Evolutionary conservation across 1,140 invertebrate species (phyloP), one percentile per base, ranked within the genome.

Genomic region (Hyles vespertilio): DNA sequence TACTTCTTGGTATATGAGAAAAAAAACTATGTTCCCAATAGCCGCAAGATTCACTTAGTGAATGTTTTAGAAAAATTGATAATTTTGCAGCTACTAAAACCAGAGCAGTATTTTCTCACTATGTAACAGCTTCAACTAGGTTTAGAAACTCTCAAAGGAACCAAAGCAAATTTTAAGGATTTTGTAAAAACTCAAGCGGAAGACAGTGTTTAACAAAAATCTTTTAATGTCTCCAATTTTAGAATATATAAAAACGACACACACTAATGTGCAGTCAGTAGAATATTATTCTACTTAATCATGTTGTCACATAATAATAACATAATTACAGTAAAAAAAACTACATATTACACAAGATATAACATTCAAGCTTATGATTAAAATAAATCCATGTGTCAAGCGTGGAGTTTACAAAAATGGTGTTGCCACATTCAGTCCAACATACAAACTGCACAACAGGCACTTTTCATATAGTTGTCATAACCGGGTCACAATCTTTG

Each of bases 21-120:
- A 5, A 40, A 5, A 5, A 49, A 44, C 65, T 57, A 48, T 66
- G 66, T 59, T 69, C 59, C 34, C 46, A 69, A 67, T 59, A 63
- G 75, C 74, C 51, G 68, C 68, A 59, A 56, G 48, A 67, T 59
- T 43, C 79, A 82, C 77, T 83, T 76, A 65, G 80, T 82, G 73
- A 64, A 66, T 59, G 47, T 47, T 32, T 43, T 34, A 32, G 47
- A 53, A 50, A 46, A 51, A 57, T 49, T 52, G 54, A 40, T 40
- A 40, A 40, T 40, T 44, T 9, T 40, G 60, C 59, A 59, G 66
- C 64, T 65, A 66, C 62, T 56, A 58, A 46, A 56, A 63, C 32
- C 53, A 59, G 56, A 51, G 44, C 10, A 51, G 8, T 5, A 40
- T 40, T 40, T 5, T 40, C 8, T 40, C 36, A 40, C 8, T 40